phyloP scores from a whole-genome alignment of 2,888 invertebrate genomes.

The Clistopyga incitator region DNA sequence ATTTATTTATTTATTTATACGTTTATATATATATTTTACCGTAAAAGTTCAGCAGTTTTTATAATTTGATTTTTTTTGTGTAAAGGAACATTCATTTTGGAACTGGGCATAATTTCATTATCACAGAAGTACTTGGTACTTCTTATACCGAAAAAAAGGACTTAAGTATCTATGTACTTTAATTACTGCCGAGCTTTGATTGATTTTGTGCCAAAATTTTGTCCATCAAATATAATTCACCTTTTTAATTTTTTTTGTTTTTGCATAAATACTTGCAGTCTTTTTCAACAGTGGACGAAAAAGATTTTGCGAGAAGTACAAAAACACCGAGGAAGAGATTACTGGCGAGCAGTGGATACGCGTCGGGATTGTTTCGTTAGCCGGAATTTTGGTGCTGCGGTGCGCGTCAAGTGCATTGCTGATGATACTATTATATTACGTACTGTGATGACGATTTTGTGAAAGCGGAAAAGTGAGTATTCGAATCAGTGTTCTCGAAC shows the following conservation, averaged over 20 bases:
- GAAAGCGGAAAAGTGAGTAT: slow-evolving; percentile 39
- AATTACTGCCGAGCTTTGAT: no score
- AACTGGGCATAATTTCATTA: no score
- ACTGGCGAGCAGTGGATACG: slow-evolving; percentile 1
- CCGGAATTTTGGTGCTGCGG: slow-evolving; percentile 20
- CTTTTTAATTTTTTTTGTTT: no score
- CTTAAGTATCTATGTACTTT: no score
- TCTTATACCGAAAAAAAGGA: no score
- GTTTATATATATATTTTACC: no score
- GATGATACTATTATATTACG: slow-evolving; percentile 23
- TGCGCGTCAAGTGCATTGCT: slow-evolving; percentile 22
- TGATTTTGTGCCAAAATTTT: not conserved
- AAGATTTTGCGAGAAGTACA: slow-evolving; percentile 51
- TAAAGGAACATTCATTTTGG: no score
- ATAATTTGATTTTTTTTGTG: no score
- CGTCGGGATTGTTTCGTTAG: slow-evolving; percentile 18
- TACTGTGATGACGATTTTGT: slow-evolving; percentile 58
- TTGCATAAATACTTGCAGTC: no score
- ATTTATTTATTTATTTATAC: no score
- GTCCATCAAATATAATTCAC: not conserved
- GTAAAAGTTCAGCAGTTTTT: no score
- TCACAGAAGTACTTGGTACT: no score
- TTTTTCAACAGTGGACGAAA: slow-evolving; percentile 2
- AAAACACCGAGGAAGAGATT: not conserved
- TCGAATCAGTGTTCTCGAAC: slow-evolving; percentile 54